Evolutionary conservation across 1,140 invertebrate species (phyloP), one percentile per base, ranked within the genome.

Genomic region (Drosophila ananassae): DNA sequence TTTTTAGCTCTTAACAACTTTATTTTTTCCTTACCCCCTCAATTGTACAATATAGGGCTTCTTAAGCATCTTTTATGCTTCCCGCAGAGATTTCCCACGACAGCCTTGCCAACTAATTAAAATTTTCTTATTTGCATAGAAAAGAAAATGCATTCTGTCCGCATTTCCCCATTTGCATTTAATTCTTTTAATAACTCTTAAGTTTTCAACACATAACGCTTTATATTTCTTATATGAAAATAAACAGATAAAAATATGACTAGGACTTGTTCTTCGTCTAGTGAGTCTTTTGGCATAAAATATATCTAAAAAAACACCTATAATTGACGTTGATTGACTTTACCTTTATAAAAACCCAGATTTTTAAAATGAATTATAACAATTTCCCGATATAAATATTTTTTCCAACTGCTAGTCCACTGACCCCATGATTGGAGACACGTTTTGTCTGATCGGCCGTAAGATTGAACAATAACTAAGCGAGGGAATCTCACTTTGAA

Each of bases 371-470:
- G 3, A n/a, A 37, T 37, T 37, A 12, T 37, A 37, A 37, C n/a
- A n/a, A 37, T 37, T 37, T 37, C 34, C 34, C 10, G 10, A 37
- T 37, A 10, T 2, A 37, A 37, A n/a, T 37, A 10, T 9, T 12
- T 60, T 56, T 30, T 37, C 62, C 63, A 50, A 13, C 44, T 5
- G 25, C 1, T 21, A 50, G 66, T 68, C 44, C 63, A 69, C 63
- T 69, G 66, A 69, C 66, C 66, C 66, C 64, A 69, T 57, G 25
- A 50, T 48, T 17, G n/a, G 50, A 53, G 68, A 68, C 63, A 57
- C 51, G 51, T 69, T 48, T 68, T 48, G 41, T 28, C 25, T 44
- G 48, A 21, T 34, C 64, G 32, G 21, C 30, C 50, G 13, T 32
- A 51, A 21, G 62, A 37, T 57, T 32, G 13, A 57, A 67, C 52